These are phyloP conservation scores for Tipula confusa DNA, from an alignment of 2,888 invertebrate species.

Conservation along the genomic window DNA sequence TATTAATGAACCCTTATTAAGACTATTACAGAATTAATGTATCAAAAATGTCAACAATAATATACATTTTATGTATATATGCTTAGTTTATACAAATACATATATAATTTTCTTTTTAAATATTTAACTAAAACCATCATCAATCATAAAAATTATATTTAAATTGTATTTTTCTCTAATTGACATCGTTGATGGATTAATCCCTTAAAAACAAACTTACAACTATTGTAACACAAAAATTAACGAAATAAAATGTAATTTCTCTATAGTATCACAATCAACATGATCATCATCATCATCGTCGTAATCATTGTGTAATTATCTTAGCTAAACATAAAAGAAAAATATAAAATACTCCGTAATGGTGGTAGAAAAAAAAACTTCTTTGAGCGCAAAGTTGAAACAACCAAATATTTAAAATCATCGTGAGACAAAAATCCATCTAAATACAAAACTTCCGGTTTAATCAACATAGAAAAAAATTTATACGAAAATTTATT, in stretches of 20 bases:
- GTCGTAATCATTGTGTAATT: not conserved
- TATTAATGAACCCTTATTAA: constrained; percentile 25
- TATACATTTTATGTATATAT: not conserved
- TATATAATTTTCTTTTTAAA: not conserved
- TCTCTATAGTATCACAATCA: not conserved
- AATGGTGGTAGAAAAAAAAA: not conserved
- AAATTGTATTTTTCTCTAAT: constrained; percentile 15
- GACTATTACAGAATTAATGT: constrained; percentile 16
- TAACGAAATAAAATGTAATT: not conserved
- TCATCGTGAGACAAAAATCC: constrained; percentile 20
- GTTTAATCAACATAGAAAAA: not conserved
- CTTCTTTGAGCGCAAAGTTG: not conserved
- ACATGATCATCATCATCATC: not conserved
- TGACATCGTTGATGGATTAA: constrained; percentile 12
- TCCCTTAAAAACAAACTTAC: not conserved
- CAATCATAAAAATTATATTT: not conserved
- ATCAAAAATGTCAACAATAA: constrained; percentile 8
- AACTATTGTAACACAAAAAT: not conserved
- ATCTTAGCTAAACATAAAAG: not conserved
- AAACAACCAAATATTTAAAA: not conserved
- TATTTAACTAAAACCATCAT: constrained; percentile 20
- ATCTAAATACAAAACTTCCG: constrained; percentile 3
- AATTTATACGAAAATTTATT: not conserved
- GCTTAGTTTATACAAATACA: not conserved
- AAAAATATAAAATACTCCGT: no score